Evolutionary conservation across 2,888 invertebrate species (phyloP), one percentile per base, ranked within the genome.

Genomic region (Xestoiulus laeticollis): DNA sequence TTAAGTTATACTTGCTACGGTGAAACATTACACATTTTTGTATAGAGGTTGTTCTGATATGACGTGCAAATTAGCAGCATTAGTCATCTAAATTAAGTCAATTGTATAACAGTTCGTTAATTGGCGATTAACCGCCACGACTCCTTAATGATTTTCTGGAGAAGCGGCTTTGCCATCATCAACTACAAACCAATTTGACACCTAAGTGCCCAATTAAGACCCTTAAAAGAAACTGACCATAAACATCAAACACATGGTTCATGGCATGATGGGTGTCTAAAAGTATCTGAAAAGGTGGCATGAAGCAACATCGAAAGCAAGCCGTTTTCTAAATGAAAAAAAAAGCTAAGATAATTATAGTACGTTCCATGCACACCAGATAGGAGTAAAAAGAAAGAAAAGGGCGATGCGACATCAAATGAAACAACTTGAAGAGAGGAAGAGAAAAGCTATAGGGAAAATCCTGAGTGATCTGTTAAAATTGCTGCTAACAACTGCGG

Each of bases 401-500:
- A 78, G 78, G 78, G 78, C 78, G 30, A 26, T 78, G 26, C 30
- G 78, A 78, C 78, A 78, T 26, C 78, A 30, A 78, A 78, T 78
- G 78, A 78, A 78, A 26, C 26, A 78, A 78, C 10, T 26, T n/a
- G 26, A 68, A n/a, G 59, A n/a, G 59, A 59, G 59, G 14, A n/a
- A 59, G 59, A 0, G 59, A 59, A 44, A 26, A 26, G 68, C 68
- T 12, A 68, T 68, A 12, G 78, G 78, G 78, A 78, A 78, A 78
- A 78, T 85, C 85, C 85, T 85, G 43, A 44, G 85, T 85, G 85
- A 85, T 43, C 85, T 85, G 85, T 38, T 44, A 85, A 85, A 85
- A 85, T 85, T 85, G 44, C 85, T 38, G 44, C 44, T 85, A 85
- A 44, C 85, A 85, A 85, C 85, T 85, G 85, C 44, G 85, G 85